Percentiles rank a stretch among this genome's conserved stretches.
phyloP scores from a whole-genome alignment of 2,113 vertebrate species.

The Bungarus multicinctus region DNA sequence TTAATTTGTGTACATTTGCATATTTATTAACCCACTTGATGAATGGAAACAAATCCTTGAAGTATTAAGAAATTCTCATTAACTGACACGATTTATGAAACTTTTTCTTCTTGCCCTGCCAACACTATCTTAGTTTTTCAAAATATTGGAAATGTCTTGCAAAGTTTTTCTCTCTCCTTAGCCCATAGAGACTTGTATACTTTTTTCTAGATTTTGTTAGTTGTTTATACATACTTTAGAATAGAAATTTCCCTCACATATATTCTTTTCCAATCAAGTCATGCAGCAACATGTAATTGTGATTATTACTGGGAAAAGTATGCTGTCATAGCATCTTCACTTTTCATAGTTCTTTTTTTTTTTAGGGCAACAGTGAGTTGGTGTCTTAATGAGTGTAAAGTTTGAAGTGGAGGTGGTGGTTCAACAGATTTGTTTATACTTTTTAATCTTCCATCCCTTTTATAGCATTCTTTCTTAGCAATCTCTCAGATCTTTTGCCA shows the following conservation, averaged over 20 bases:
- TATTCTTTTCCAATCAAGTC: not conserved
- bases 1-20: not conserved
- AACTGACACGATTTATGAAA: not conserved
- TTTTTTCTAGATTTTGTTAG: not conserved
- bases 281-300: not conserved
- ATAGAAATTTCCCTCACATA: not conserved
- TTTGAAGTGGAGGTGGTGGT: not conserved
- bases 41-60: not conserved
- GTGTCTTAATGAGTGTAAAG: not conserved
- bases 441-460: not conserved
- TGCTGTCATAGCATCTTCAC: not conserved
- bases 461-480: not conserved
- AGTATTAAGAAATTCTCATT: not conserved
- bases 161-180: not conserved
- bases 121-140: not conserved
- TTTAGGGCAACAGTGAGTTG: not conserved
- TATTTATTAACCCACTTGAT: not conserved
- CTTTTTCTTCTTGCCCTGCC: not conserved
- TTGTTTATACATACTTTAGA: not conserved
- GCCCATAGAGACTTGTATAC: not conserved
- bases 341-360: not conserved
- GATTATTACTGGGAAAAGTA: not conserved
- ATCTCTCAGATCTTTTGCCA: not conserved
- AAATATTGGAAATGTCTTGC: not conserved
- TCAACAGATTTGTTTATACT: not conserved